These are phyloP conservation scores for Drosophila pectinifera DNA, from an alignment of 1,140 invertebrate species.

Conservation along the genomic window DNA sequence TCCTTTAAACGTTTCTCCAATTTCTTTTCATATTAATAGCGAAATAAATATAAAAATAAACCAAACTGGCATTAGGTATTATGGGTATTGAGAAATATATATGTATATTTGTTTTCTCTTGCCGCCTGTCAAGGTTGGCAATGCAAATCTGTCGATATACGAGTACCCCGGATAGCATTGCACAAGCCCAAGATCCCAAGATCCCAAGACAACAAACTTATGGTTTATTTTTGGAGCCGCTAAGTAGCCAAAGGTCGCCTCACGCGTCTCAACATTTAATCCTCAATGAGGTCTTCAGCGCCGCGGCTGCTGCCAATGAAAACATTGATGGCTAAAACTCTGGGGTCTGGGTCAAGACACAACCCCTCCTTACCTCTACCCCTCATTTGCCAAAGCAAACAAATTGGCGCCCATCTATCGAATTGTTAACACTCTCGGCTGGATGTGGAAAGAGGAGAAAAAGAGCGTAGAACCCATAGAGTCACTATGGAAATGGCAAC, in stretches of 20 bases:
- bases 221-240: slow-evolving; percentile 81
- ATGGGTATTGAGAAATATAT: slow-evolving; percentile 52
- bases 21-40: slow-evolving; percentile 74
- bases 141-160: slow-evolving; percentile 40
- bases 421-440: slow-evolving; percentile 73
- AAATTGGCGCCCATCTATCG: slow-evolving; percentile 80
- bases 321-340: slow-evolving; percentile 50
- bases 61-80: slow-evolving; percentile 29
- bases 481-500: slow-evolving; percentile 60
- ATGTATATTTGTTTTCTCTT: slow-evolving; percentile 1
- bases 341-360: slow-evolving; percentile 56
- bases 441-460: slow-evolving; percentile 9
- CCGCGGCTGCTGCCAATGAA: slow-evolving; percentile 50
- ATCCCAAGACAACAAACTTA: slow-evolving; percentile 56
- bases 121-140: slow-evolving; percentile 39
- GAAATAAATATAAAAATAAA: slow-evolving; percentile 32
- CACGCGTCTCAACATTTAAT: slow-evolving; percentile 62
- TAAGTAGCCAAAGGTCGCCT: slow-evolving; percentile 82
- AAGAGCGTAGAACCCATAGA: slow-evolving; percentile 54
- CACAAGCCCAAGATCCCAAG: slow-evolving; percentile 26
- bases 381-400: slow-evolving; percentile 67
- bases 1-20: slow-evolving; percentile 68
- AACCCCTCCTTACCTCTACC: slow-evolving; percentile 27
- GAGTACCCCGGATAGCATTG: slow-evolving; percentile 42
- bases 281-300: slow-evolving; percentile 68